Evolutionary conservation across 2,888 invertebrate genomes (phyloP).

Genomic region (Tenthredo scrophulariae): DNA sequence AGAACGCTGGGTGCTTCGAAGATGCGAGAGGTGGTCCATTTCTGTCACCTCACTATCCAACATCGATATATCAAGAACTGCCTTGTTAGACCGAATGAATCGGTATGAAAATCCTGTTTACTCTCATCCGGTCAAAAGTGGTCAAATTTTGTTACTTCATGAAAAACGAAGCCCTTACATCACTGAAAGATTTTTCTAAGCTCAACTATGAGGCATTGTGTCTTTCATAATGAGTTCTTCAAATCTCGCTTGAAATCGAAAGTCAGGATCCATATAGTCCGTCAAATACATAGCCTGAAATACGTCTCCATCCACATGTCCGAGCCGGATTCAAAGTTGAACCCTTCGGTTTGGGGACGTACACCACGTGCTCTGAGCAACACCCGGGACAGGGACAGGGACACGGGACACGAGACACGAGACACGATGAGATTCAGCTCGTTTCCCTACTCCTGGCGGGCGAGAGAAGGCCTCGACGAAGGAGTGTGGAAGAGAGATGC

Average conservation of each 20-base stretch:
- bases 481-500: conserved; percentile 51
- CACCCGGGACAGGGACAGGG: conserved; percentile 14
- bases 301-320: neutral
- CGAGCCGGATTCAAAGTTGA: neutral
- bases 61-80: neutral
- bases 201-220: neutral
- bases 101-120: neutral
- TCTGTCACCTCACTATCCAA: neutral
- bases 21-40: neutral
- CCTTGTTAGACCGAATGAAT: neutral
- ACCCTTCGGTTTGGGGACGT: conserved; percentile 23
- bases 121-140: neutral
- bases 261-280: neutral
- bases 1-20: neutral
- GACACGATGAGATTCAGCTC: conserved; percentile 44
- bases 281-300: neutral
- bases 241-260: neutral
- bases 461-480: conserved; percentile 50
- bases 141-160: neutral
- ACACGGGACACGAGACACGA: conserved; percentile 42
- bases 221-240: neutral
- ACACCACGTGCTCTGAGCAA: conserved; percentile 16
- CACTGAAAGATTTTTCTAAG: neutral
- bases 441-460: conserved; percentile 53
- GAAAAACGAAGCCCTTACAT: neutral